Conservation (phyloP, 2,797 vertebrate species). For the Phataginus tricuspis region DNA sequence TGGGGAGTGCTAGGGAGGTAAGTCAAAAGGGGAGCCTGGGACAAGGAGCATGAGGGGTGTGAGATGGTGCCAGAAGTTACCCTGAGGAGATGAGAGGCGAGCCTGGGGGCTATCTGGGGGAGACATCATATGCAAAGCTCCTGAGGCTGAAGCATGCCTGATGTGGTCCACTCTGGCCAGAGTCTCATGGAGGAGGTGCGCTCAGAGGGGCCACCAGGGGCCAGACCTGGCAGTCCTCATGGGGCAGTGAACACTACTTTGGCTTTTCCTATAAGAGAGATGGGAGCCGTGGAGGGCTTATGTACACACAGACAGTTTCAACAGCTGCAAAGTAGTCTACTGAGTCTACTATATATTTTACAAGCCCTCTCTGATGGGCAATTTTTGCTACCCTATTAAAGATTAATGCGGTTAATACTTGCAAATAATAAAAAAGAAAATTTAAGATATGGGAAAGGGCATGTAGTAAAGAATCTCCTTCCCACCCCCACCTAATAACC, state of each 20-base stretch:
- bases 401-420: neutral
- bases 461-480: neutral
- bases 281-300: neutral
- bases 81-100: neutral
- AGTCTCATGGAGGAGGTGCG: neutral
- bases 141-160: neutral
- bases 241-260: neutral
- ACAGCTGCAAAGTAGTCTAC: neutral
- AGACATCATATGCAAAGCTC: neutral
- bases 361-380: neutral
- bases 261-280: neutral
- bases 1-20: neutral
- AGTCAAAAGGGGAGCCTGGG: neutral
- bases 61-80: neutral
- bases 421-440: neutral
- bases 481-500: neutral
- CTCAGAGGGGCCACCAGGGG: neutral
- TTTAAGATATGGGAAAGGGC: neutral
- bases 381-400: neutral
- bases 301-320: neutral
- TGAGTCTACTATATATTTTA: neutral
- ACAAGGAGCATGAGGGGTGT: neutral
- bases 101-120: neutral
- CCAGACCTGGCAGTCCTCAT: neutral
- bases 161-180: neutral